Conservation (phyloP, 2,797 vertebrate species). For the Gymnodraco acuticeps region DNA sequence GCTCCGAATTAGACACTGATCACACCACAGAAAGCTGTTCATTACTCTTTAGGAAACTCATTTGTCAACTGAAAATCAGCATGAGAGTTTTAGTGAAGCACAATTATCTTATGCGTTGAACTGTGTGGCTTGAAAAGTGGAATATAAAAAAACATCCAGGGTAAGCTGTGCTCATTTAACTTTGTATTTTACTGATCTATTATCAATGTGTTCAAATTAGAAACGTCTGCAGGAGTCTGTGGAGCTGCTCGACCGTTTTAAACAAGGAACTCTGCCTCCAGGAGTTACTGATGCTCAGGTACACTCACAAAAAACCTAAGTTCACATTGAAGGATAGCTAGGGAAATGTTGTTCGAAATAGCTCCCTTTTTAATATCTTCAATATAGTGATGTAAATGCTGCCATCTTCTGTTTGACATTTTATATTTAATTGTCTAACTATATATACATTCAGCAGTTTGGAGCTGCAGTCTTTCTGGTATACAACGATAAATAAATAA, state of each 20-base stretch:
- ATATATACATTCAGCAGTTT: background rate
- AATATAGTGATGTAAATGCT: background rate
- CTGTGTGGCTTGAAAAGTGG: background rate
- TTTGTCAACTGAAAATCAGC: conserved; percentile 69
- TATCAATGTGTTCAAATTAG: conserved; percentile 68
- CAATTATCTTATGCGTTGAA: conserved; percentile 32
- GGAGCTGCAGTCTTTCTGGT: background rate
- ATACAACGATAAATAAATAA: background rate
- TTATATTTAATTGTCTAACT: background rate
- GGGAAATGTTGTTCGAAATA: background rate
- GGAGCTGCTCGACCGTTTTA: conserved; percentile 88
- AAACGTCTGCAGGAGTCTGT: conserved; percentile 89
- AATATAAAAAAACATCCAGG: background rate
- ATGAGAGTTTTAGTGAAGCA: conserved; percentile 51
- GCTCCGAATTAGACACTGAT: conserved; percentile 63
- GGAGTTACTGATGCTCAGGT: conserved; percentile 92
- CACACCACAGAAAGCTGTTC: conserved; percentile 61
- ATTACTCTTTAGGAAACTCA: conserved; percentile 73
- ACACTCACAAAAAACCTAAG: conserved; percentile 14
- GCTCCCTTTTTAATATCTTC: background rate
- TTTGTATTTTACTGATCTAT: background rate
- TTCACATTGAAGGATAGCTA: background rate
- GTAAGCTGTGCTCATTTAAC: background rate
- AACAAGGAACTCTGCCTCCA: conserved; percentile 83
- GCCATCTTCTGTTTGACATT: background rate